Evolutionary conservation across 1,140 invertebrate species (phyloP).

Genomic region (Trichogramma pretiosum): DNA sequence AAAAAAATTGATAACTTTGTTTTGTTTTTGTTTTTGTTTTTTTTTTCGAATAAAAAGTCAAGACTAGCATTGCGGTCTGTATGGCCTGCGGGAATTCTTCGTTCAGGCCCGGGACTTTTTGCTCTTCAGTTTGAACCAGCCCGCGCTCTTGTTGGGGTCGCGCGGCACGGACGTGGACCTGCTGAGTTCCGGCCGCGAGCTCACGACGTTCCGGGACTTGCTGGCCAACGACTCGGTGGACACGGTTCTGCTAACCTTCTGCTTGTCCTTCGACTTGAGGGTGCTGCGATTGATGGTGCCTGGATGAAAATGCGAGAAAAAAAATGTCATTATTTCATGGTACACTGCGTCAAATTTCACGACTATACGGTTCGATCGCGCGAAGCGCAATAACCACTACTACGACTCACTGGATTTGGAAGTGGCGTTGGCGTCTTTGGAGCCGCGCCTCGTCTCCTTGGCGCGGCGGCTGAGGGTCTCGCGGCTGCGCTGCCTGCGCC

Average conservation of each 20-base stretch:
- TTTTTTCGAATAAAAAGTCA: constrained; percentile 29
- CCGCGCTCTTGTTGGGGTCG: constrained; percentile 58
- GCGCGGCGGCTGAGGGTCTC: constrained; percentile 39
- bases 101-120: constrained; percentile 48
- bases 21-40: constrained; percentile 1
- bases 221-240: constrained; percentile 53
- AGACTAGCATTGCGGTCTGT: constrained; percentile 47
- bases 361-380: too few relatives aligned
- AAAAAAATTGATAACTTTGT: neutral
- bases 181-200: constrained; percentile 38
- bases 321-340: too few relatives aligned
- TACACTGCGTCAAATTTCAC: too few relatives aligned
- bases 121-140: constrained; percentile 61
- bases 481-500: constrained; percentile 38
- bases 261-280: constrained; percentile 43
- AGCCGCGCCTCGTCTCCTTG: constrained; percentile 19
- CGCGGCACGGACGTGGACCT: constrained; percentile 62
- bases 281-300: constrained; percentile 45
- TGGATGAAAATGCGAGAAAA: constrained; percentile 16
- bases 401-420: constrained; percentile 5
- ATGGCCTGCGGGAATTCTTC: constrained; percentile 37
- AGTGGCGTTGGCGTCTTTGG: constrained; percentile 5
- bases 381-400: too few relatives aligned
- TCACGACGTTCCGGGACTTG: constrained; percentile 39
- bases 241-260: constrained; percentile 46